These are phyloP conservation scores for Cyaniris semiargus DNA, from an alignment of 2,888 invertebrate species.

Conservation along the genomic window DNA sequence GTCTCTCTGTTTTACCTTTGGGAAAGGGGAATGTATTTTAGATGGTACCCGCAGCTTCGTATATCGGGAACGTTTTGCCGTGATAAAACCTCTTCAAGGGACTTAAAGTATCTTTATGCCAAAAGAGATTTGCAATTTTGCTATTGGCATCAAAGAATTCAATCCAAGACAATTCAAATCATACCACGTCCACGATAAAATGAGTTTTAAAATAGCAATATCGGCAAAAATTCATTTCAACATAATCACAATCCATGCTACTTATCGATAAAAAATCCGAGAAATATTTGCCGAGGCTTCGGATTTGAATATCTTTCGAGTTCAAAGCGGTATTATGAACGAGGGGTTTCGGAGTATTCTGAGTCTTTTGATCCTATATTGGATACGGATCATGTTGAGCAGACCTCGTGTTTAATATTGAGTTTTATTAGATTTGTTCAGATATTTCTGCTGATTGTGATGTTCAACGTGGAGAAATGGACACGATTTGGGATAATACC, in stretches of 20 bases:
- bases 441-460: constrained; percentile 1
- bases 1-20: constrained; percentile 54
- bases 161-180: background rate
- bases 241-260: background rate
- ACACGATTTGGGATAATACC: background rate
- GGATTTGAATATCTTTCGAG: constrained; percentile 32
- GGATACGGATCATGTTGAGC: background rate
- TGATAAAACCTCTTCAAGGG: no score
- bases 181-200: background rate
- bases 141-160: background rate
- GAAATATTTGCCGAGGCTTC: constrained; percentile 20
- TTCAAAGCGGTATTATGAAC: constrained; percentile 32
- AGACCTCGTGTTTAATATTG: constrained; percentile 9
- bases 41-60: no score
- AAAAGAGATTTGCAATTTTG: no score
- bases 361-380: constrained; percentile 16
- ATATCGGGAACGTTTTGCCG: background rate
- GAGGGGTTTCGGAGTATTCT: background rate
- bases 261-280: constrained; percentile 10
- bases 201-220: background rate
- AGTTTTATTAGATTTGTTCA: constrained; percentile 15
- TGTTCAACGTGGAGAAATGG: background rate
- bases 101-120: no score
- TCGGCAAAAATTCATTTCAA: background rate
- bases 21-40: background rate